These are phyloP conservation scores for Archivesica marissinica DNA, from an alignment of 1,140 invertebrate genomes.

Conservation along the genomic window DNA sequence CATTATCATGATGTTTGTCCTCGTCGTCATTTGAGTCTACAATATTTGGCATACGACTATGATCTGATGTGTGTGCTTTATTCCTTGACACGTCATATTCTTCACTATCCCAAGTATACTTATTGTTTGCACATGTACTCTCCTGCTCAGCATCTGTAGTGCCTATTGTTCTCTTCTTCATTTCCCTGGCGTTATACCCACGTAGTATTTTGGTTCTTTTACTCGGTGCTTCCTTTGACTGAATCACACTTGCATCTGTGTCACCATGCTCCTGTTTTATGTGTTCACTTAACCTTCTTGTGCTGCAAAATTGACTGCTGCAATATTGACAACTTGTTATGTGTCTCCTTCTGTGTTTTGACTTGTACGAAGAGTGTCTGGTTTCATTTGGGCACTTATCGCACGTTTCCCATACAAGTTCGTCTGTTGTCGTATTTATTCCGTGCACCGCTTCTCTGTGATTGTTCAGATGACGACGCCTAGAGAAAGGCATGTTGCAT, in stretches of 20 bases:
- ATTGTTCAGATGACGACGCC: background rate
- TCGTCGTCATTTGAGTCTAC: no score
- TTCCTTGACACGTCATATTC: no score
- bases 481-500: slow-evolving; percentile 12
- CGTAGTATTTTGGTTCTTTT: no score
- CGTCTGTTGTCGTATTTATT: background rate
- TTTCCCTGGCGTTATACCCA: no score
- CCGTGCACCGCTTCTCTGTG: background rate
- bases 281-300: background rate
- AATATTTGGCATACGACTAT: no score
- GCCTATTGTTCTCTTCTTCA: background rate
- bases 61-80: no score
- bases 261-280: background rate
- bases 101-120: no score
- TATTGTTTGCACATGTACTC: no score
- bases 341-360: background rate
- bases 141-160: no score
- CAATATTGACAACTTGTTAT: background rate
- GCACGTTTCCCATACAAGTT: background rate
- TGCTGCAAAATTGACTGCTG: background rate
- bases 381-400: background rate
- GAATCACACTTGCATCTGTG: background rate
- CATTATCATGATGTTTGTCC: no score
- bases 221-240: background rate
- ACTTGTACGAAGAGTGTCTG: background rate